These are phyloP conservation scores for Egretta garzetta DNA, from an alignment of 2,113 vertebrate genomes.

Conservation along the genomic window DNA sequence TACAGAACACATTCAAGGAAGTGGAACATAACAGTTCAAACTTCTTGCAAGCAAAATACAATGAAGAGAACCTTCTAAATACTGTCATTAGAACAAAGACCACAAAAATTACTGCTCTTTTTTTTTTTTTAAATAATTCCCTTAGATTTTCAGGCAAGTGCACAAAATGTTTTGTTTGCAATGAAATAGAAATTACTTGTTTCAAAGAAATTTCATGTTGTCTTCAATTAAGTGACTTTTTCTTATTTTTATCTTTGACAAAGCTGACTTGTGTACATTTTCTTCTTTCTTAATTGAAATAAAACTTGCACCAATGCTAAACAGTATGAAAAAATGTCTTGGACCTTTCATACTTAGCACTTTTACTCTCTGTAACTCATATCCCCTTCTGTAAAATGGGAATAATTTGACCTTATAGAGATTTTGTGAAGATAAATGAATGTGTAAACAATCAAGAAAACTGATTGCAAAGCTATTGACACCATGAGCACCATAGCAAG, in stretches of 20 bases:
- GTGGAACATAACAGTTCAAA: background rate
- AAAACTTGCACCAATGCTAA: background rate
- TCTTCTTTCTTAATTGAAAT: background rate
- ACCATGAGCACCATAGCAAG: background rate
- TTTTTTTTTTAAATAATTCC: background rate
- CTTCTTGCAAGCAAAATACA: background rate
- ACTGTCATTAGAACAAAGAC: background rate
- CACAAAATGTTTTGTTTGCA: background rate
- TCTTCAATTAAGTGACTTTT: background rate
- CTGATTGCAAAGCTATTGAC: background rate
- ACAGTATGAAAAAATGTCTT: background rate
- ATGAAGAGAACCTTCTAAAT: background rate
- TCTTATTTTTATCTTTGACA: background rate
- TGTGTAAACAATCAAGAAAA: background rate
- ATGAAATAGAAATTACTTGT: background rate
- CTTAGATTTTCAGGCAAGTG: background rate
- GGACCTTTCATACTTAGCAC: background rate
- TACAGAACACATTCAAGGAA: background rate
- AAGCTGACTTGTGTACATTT: background rate
- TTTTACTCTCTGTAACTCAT: background rate
- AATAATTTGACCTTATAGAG: background rate
- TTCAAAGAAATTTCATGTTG: background rate
- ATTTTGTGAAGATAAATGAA: background rate
- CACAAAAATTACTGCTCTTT: background rate
- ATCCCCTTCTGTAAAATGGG: background rate